A percentile compares a stretch with the other conserved stretches of the same genome.
These are phyloP conservation scores for Heliconius hermathena DNA, from an alignment of 1,140 invertebrate genomes.

Conservation along the genomic window DNA sequence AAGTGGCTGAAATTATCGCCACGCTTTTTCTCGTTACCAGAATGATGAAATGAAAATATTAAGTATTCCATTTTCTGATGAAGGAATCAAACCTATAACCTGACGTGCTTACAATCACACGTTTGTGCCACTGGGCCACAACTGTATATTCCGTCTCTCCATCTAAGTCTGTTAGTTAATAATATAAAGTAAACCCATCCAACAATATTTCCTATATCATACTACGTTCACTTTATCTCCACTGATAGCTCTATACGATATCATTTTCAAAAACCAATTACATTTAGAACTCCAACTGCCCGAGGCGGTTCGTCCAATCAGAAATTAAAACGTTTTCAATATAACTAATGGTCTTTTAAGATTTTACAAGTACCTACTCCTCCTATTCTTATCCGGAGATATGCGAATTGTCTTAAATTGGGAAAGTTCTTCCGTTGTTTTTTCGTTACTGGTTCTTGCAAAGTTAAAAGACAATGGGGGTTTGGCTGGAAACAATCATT, in stretches of 20 bases:
- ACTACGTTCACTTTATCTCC: background rate
- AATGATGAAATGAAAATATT: too few species aligned
- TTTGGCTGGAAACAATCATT: background rate
- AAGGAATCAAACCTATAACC: too few species aligned
- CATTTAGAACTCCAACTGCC: constrained; percentile 50
- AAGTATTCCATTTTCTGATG: too few species aligned
- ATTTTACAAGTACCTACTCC: constrained; percentile 48
- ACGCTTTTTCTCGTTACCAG: too few species aligned
- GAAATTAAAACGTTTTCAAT: constrained; percentile 61
- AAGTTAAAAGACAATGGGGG: background rate
- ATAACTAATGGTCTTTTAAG: constrained; percentile 59
- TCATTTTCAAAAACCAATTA: constrained; percentile 55
- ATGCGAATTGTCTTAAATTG: constrained; percentile 45
- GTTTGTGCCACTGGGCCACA: too few species aligned
- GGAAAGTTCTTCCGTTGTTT: constrained; percentile 48
- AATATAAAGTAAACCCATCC: background rate
- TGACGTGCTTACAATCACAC: too few species aligned
- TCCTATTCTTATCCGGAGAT: constrained; percentile 40
- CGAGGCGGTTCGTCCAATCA: constrained; percentile 47
- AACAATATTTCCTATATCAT: background rate
- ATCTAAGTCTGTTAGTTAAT: background rate
- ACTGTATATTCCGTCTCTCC: too few species aligned
- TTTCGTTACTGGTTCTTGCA: constrained; percentile 23
- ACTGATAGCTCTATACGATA: constrained; percentile 18
- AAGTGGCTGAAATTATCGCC: too few species aligned